Evolutionary conservation across 2,888 invertebrate genomes (phyloP).

Genomic region (Drosophila neotestacea): DNA sequence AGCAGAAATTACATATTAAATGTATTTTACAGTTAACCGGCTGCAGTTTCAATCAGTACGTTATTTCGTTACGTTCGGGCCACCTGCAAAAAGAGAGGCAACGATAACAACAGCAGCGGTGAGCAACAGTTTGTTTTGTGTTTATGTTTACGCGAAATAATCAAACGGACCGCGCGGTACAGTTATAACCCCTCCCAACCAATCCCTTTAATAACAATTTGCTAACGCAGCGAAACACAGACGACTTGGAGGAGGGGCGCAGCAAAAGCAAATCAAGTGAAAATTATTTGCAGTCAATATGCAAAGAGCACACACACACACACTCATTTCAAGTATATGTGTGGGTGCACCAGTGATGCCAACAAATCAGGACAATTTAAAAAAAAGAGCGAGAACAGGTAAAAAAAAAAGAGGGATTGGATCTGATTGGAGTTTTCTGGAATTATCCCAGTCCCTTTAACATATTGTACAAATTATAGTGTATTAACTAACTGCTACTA

Average conservation of each 20-base stretch:
- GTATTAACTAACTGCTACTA: no score
- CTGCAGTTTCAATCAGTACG: constrained; percentile 49
- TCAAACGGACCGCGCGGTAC: constrained; percentile 76
- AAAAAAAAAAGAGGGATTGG: no score
- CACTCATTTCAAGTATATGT: neutral
- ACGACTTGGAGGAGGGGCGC: constrained; percentile 10
- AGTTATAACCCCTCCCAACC: constrained; percentile 52
- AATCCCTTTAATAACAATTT: constrained; percentile 33
- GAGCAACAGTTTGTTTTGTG: constrained; percentile 77
- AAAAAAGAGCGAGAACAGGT: no score
- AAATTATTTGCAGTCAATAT: constrained; percentile 77
- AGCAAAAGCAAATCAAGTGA: constrained; percentile 70
- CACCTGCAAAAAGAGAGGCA: constrained; percentile 69
- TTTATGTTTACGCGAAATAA: constrained; percentile 79
- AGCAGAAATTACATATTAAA: constrained; percentile 42
- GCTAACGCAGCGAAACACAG: constrained; percentile 20
- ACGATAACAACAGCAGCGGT: constrained; percentile 50
- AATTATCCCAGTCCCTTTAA: no score
- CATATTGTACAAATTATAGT: no score
- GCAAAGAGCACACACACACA: constrained; percentile 55
- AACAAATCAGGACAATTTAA: no score
- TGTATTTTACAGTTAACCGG: constrained; percentile 48
- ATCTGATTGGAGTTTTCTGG: no score
- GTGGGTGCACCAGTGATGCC: constrained; percentile 2
- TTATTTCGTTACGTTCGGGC: constrained; percentile 44